Evolutionary conservation across 2,113 vertebrate species (phyloP).

Genomic region (Rhinopomastus cyanomelas): DNA sequence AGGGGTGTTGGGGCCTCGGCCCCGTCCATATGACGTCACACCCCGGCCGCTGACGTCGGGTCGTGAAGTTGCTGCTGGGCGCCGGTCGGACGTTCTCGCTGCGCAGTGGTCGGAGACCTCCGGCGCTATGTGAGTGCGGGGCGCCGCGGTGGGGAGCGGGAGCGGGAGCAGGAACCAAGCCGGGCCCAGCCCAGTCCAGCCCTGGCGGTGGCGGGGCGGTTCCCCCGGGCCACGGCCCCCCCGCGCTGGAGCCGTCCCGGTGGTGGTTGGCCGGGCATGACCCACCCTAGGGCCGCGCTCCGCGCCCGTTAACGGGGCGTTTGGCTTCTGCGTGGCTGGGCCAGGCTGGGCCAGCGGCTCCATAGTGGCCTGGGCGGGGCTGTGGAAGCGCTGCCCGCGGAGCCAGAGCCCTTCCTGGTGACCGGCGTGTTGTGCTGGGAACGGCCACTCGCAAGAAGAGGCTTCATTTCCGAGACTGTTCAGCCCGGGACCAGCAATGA

Average conservation of each 20-base stretch:
- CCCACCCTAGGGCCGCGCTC: neutral
- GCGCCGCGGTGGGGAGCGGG: neutral
- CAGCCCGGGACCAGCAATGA: neutral
- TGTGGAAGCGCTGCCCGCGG: neutral
- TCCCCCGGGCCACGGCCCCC: neutral
- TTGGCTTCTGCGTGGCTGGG: neutral
- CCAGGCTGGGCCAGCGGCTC: neutral
- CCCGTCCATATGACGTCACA: neutral
- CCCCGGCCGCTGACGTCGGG: neutral
- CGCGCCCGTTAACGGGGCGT: accelerated
- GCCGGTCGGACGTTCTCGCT: accelerated
- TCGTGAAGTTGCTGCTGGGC: neutral
- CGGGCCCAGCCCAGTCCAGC: too few species aligned
- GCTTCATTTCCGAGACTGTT: neutral
- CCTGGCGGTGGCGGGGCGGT: neutral
- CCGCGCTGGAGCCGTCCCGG: too few species aligned
- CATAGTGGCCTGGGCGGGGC: accelerated
- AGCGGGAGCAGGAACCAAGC: neutral
- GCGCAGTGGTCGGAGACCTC: neutral
- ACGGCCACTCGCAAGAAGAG: neutral
- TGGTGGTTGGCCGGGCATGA: neutral
- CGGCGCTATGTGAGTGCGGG: neutral
- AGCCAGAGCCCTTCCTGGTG: accelerated
- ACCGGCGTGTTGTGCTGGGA: neutral
- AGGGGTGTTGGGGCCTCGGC: neutral